Percentiles rank a stretch among this genome's conserved stretches.
phyloP scores from a whole-genome alignment of 2,888 invertebrate species.

The Dendrolimus houi region DNA sequence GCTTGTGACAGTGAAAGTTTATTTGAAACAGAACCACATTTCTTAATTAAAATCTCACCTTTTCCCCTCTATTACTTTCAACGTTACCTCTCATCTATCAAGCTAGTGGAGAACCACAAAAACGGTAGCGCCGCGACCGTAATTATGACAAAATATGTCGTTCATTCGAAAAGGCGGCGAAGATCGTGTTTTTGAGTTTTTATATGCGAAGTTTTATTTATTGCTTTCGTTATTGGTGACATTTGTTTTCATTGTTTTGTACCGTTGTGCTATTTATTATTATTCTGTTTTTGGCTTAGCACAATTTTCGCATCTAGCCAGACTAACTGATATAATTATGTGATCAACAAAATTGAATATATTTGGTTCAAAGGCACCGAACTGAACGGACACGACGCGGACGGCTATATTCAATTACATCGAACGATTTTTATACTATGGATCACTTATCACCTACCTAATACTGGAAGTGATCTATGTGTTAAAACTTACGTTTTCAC shows the following conservation, averaged over 20 bases:
- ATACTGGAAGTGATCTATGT: no score
- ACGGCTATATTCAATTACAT: no score
- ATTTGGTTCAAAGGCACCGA: no score
- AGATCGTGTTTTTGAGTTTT: conserved; percentile 24
- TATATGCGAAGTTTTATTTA: conserved; percentile 33
- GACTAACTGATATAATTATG: no score
- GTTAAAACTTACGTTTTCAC: no score
- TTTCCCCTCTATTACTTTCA: not conserved
- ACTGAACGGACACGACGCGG: no score
- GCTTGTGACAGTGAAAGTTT: no score
- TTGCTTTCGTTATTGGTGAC: conserved; percentile 25
- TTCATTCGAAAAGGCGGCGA: conserved; percentile 43
- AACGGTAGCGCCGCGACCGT: conserved; percentile 45
- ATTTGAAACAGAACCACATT: not conserved
- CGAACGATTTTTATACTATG: no score
- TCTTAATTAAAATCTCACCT: not conserved
- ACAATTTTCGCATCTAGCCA: no score
- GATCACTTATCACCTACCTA: no score
- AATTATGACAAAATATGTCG: conserved; percentile 71
- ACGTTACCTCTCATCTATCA: conserved; percentile 23
- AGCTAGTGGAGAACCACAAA: conserved; percentile 37
- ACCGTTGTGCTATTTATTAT: conserved; percentile 9
- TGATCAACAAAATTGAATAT: no score
- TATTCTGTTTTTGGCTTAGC: not conserved
- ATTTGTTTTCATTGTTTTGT: conserved; percentile 12